Percentiles rank a stretch among this genome's conserved stretches.
Evolutionary conservation across 2,797 vertebrate species (phyloP).

Genomic region (Hipposideros larvatus): DNA sequence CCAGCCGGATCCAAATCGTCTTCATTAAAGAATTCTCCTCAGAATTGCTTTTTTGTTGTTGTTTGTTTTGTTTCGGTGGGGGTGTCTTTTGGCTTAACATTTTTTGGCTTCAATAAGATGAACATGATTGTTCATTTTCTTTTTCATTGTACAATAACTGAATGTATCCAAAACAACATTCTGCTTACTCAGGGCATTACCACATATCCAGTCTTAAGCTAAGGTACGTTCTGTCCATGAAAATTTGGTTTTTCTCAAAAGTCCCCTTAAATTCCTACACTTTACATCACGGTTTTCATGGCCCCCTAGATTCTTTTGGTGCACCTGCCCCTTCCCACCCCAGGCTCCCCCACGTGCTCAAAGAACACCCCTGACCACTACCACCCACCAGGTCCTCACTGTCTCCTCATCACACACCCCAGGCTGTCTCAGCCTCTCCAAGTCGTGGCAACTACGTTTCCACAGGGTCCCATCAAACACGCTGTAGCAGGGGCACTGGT

Average conservation of each 20-base stretch:
- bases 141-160: background rate
- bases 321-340: rapidly evolving
- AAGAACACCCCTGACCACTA: background rate
- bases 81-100: background rate
- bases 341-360: background rate
- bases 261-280: background rate
- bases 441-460: rapidly evolving
- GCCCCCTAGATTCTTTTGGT: background rate
- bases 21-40: background rate
- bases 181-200: background rate
- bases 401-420: background rate
- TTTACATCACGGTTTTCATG: background rate
- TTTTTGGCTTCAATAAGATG: constrained; percentile 17
- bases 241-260: background rate
- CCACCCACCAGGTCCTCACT: too few relatives aligned
- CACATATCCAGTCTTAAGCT: background rate
- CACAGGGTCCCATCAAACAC: background rate
- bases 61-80: too few relatives aligned
- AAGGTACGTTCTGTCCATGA: background rate
- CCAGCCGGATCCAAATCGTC: background rate
- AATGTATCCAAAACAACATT: background rate
- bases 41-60: background rate
- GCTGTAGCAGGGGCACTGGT: too few relatives aligned
- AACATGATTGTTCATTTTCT: background rate
- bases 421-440: background rate